phyloP scores from a whole-genome alignment of 2,888 invertebrate genomes.

The Sinelater perroti region DNA sequence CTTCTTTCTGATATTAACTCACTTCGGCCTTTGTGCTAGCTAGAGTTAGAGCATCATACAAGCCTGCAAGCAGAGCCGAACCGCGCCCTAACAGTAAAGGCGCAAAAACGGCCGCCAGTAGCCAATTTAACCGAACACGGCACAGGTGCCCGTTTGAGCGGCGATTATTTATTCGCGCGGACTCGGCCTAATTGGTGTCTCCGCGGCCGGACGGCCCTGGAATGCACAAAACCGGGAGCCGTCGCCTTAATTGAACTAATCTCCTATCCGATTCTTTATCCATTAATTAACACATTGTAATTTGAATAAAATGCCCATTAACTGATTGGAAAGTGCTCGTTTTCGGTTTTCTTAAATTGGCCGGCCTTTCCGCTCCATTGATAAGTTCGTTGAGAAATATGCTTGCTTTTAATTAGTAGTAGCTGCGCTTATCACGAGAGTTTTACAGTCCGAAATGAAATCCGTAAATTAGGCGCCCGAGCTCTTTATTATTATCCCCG shows the following conservation, averaged over 20 bases:
- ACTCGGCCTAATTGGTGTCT: conserved; percentile 59
- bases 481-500: conserved; percentile 14
- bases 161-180: conserved; percentile 59
- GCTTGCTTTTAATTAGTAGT: conserved; percentile 34
- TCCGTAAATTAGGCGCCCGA: conserved; percentile 12
- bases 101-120: conserved; percentile 37
- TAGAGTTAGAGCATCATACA: no score
- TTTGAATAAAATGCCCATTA: conserved; percentile 62
- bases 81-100: conserved; percentile 25
- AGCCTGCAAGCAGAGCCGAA: conserved; percentile 23
- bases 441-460: conserved; percentile 24
- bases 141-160: conserved; percentile 56
- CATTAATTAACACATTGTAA: conserved; percentile 62
- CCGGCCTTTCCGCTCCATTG: conserved; percentile 36
- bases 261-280: conserved; percentile 55
- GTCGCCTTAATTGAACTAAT: conserved; percentile 59
- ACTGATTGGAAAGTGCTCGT: conserved; percentile 56
- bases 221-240: conserved; percentile 61
- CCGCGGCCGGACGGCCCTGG: conserved; percentile 52
- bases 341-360: conserved; percentile 41
- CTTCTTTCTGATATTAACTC: no score
- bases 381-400: conserved; percentile 31
- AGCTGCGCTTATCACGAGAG: conserved; percentile 25
- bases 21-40: no score
- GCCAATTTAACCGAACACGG: conserved; percentile 40